Percentiles rank a stretch among this genome's conserved stretches.
phyloP scores from a whole-genome alignment of 2,888 invertebrate genomes.

The Thereva nobilitata region DNA sequence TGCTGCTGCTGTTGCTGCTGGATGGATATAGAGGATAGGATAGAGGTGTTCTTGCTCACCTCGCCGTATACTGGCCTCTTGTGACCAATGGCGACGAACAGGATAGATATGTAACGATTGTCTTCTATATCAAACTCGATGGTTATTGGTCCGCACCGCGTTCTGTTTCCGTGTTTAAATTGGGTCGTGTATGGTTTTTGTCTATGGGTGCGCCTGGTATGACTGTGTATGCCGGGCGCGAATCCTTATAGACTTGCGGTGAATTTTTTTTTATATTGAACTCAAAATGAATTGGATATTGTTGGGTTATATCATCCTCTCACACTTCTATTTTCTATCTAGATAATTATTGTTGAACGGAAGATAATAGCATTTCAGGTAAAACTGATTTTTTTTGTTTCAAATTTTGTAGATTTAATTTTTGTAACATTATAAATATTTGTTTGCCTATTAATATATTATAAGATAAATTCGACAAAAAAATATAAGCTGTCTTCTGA shows the following conservation, averaged over 20 bases:
- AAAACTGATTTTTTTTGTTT: too few species aligned
- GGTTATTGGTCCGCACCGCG: conserved; percentile 45
- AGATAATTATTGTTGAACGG: too few species aligned
- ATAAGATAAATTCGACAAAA: too few species aligned
- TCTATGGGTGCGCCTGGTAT: conserved; percentile 10
- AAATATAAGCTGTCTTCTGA: too few species aligned
- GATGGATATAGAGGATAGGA: background rate
- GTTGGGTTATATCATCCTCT: too few species aligned
- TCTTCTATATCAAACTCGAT: conserved; percentile 46
- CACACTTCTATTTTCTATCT: too few species aligned
- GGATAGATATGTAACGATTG: conserved; percentile 45
- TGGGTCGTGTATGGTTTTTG: conserved; percentile 27
- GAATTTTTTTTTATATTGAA: background rate
- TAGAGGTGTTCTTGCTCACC: conserved; percentile 28
- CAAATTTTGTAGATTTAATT: too few species aligned
- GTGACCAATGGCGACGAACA: conserved; percentile 47
- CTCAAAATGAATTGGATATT: too few species aligned
- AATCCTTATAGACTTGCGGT: conserved; percentile 22
- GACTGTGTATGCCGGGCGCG: conserved; percentile 1
- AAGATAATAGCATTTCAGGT: too few species aligned
- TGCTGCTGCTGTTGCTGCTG: too few species aligned
- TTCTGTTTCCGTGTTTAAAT: conserved; percentile 32
- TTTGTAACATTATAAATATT: too few species aligned
- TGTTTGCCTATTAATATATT: too few species aligned
- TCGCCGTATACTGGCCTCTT: conserved; percentile 41